phyloP scores from a whole-genome alignment of 37 sponge, comb jelly and placozoan species.

The Petrosia ficiformis region DNA sequence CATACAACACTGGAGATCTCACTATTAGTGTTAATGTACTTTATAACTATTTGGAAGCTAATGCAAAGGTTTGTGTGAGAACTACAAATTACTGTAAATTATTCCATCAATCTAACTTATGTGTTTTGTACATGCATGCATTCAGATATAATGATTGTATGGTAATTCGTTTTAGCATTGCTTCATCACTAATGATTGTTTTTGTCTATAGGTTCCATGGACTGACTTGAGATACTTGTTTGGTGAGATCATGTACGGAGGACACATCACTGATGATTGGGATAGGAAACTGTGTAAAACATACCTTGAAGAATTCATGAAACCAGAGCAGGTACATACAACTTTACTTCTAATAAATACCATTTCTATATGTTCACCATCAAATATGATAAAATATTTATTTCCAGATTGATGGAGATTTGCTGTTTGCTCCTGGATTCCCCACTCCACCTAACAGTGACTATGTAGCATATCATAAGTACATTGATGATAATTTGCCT shows the following conservation, averaged over 20 bases:
- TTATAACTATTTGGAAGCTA: conserved; percentile 97
- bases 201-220: conserved; percentile 98
- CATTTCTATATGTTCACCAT: neutral
- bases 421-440: conserved; percentile 90
- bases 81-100: too few relatives aligned
- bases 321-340: conserved; percentile 80
- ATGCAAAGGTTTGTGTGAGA: conserved; percentile 95
- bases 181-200: too few relatives aligned
- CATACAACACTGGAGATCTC: conserved; percentile 98
- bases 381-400: neutral
- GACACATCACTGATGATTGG: conserved; percentile 99
- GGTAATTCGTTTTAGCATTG: too few relatives aligned
- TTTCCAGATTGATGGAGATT: conserved; percentile 86
- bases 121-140: too few relatives aligned
- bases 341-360: neutral
- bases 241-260: conserved; percentile 99
- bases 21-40: conserved; percentile 98
- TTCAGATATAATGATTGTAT: too few relatives aligned
- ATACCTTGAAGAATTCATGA: conserved; percentile 96
- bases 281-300: conserved; percentile 95
- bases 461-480: conserved; percentile 88
- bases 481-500: conserved; percentile 93
- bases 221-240: conserved; percentile 98
- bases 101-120: too few relatives aligned
- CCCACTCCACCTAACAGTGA: conserved; percentile 85